Evolutionary conservation across 2,888 invertebrate genomes (phyloP).

Genomic region (Stegana nigrithorax): DNA sequence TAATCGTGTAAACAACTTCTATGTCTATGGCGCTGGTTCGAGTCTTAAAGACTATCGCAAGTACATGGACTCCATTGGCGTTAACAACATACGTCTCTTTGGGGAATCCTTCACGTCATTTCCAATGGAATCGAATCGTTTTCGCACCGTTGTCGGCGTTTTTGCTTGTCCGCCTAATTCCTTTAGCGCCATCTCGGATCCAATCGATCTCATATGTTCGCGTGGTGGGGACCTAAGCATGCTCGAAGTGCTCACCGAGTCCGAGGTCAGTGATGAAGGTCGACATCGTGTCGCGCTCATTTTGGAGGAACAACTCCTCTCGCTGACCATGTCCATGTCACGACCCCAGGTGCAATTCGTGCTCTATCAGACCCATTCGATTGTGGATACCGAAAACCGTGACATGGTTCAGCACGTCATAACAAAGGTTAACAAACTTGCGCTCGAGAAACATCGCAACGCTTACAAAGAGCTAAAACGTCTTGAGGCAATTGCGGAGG

Average conservation of each 20-base stretch:
- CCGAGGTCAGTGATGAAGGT: conserved; percentile 74
- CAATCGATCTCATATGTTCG: conserved; percentile 84
- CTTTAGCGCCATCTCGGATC: conserved; percentile 82
- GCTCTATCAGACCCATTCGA: conserved; percentile 85
- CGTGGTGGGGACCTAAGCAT: conserved; percentile 82
- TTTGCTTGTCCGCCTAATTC: conserved; percentile 85
- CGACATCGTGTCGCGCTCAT: conserved; percentile 75
- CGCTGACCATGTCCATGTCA: conserved; percentile 79
- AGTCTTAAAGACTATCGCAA: conserved; percentile 73
- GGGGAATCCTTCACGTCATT: conserved; percentile 71
- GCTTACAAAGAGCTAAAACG: conserved; percentile 59
- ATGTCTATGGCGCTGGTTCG: conserved; percentile 74
- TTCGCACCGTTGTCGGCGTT: conserved; percentile 75
- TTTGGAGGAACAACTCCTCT: conserved; percentile 80
- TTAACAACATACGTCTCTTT: conserved; percentile 72
- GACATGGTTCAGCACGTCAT: conserved; percentile 79
- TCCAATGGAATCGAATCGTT: conserved; percentile 70
- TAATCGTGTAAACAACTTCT: conserved; percentile 72
- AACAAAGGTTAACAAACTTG: conserved; percentile 77
- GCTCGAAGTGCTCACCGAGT: conserved; percentile 80
- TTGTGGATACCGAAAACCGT: conserved; percentile 79
- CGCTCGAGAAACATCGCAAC: conserved; percentile 76
- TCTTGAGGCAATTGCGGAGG: conserved; percentile 61
- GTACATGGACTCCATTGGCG: conserved; percentile 78
- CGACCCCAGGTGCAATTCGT: conserved; percentile 86